A percentile compares a stretch with the other conserved stretches of the same genome.
Conservation (phyloP, 2,888 invertebrate species). For the Spodoptera exigua region DNA sequence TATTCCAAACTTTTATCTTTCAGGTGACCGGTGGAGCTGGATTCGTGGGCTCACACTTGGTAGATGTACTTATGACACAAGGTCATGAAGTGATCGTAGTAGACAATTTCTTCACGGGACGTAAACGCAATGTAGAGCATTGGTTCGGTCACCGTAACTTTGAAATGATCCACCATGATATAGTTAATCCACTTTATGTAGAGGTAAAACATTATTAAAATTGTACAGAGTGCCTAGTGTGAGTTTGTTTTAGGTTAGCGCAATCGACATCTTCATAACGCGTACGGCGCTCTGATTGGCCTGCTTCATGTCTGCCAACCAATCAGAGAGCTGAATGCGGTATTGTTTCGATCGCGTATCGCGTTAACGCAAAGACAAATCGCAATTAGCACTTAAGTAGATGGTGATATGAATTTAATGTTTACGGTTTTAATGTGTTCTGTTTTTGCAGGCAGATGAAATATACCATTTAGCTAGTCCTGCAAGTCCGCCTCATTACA, state of each 20-base stretch:
- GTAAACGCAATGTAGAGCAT: slow-evolving; percentile 98
- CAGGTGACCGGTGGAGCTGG: slow-evolving; percentile 98
- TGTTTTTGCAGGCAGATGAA: slow-evolving; percentile 92
- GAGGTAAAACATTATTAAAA: slow-evolving; percentile 88
- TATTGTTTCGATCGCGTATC: too few relatives aligned
- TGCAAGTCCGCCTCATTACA: slow-evolving; percentile 99
- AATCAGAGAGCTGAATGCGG: too few relatives aligned
- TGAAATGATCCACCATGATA: slow-evolving; percentile 99
- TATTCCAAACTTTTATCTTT: slow-evolving; percentile 45
- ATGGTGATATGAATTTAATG: not conserved
- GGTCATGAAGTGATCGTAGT: slow-evolving; percentile 99
- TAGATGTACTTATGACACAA: slow-evolving; percentile 97
- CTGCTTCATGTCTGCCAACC: too few relatives aligned
- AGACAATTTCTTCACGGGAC: slow-evolving; percentile 99
- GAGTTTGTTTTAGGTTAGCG: too few relatives aligned
- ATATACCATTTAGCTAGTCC: slow-evolving; percentile 99
- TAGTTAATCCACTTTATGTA: slow-evolving; percentile 98
- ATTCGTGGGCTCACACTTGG: slow-evolving; percentile 99
- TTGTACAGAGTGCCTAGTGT: too few relatives aligned
- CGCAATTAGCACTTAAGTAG: too few relatives aligned
- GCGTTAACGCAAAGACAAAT: too few relatives aligned
- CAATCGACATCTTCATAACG: too few relatives aligned
- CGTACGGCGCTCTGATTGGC: too few relatives aligned
- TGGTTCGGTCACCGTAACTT: slow-evolving; percentile 99
- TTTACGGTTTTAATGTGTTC: slow-evolving; percentile 5